These are phyloP conservation scores for Eurypyga helias DNA, from an alignment of 2,113 vertebrate species.

Conservation along the genomic window DNA sequence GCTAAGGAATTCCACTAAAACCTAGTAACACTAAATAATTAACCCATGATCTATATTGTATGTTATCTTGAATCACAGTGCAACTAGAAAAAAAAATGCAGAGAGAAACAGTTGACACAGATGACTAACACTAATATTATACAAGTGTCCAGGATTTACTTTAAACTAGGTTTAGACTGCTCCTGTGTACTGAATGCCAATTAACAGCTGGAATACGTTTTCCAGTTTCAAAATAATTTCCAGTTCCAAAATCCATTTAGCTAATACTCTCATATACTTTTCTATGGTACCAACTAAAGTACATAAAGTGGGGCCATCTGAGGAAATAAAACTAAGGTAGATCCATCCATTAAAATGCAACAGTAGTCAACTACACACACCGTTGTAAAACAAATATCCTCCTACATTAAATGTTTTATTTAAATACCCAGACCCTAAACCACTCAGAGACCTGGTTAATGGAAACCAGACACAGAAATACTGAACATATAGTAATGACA, in stretches of 20 bases:
- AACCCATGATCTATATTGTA: background rate
- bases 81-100: background rate
- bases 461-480: background rate
- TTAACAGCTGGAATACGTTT: background rate
- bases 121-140: background rate
- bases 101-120: background rate
- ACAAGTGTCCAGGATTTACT: background rate
- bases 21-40: background rate
- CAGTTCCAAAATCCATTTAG: background rate
- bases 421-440: background rate
- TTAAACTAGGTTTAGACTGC: background rate
- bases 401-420: background rate
- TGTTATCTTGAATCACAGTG: background rate
- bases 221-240: background rate
- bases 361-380: background rate
- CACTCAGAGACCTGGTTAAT: background rate
- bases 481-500: background rate
- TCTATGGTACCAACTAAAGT: background rate
- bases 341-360: background rate
- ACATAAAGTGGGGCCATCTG: background rate
- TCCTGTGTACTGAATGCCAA: background rate
- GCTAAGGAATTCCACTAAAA: background rate
- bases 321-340: background rate
- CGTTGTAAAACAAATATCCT: background rate
- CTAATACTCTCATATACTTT: background rate